Conservation (phyloP, 2,888 invertebrate genomes). For the Tanypteryx hageni region DNA sequence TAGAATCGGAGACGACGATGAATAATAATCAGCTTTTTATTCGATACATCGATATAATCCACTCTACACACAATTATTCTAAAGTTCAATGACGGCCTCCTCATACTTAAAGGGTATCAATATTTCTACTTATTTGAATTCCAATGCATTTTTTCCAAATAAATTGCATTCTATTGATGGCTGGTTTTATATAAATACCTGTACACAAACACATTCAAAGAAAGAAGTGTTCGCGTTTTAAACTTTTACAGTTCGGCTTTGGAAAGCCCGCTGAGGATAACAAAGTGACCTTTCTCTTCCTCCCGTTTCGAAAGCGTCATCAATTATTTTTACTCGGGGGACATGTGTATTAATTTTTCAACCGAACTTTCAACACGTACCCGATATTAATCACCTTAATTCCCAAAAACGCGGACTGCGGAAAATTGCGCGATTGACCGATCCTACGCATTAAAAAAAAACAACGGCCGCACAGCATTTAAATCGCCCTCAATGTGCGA, state of each 20-base stretch:
- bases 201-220: neutral
- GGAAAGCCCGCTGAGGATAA: too few species aligned
- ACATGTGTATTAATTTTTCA: slow-evolving; percentile 13
- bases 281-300: neutral
- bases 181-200: too few species aligned
- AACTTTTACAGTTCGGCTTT: neutral
- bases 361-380: neutral
- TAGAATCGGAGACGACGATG: too few species aligned
- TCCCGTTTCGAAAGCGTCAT: neutral
- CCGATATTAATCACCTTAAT: neutral
- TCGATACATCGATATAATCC: too few species aligned
- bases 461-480: neutral
- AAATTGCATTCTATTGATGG: too few species aligned
- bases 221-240: neutral
- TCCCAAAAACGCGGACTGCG: neutral
- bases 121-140: too few species aligned
- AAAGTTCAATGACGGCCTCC: too few species aligned
- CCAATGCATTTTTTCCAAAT: too few species aligned
- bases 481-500: neutral
- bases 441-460: neutral
- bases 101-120: too few species aligned
- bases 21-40: too few species aligned
- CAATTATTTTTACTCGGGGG: neutral
- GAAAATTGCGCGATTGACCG: neutral
- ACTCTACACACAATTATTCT: too few species aligned